A percentile compares a stretch with the other conserved stretches of the same genome.
These are phyloP conservation scores for Nymphalis io DNA, from an alignment of 1,140 invertebrate species.

Conservation along the genomic window DNA sequence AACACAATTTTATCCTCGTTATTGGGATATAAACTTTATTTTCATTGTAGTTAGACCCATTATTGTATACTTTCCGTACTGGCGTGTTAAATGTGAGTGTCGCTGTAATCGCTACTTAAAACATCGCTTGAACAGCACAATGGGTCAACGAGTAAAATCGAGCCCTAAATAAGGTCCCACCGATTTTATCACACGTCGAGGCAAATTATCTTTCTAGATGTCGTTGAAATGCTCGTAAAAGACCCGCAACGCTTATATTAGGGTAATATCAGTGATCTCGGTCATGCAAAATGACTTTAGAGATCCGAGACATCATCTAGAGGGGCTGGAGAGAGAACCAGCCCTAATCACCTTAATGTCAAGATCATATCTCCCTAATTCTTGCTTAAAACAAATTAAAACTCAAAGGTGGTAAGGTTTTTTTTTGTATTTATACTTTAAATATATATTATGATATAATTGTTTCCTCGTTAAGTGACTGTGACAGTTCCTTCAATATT, in stretches of 20 bases:
- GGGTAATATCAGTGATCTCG: conserved; percentile 65
- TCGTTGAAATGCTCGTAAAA: conserved; percentile 57
- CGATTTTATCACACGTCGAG: conserved; percentile 62
- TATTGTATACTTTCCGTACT: neutral
- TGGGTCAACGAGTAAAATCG: conserved; percentile 39
- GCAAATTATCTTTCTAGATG: conserved; percentile 59
- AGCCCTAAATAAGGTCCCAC: conserved; percentile 53
- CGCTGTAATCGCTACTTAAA: conserved; percentile 54
- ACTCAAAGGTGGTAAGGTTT: neutral
- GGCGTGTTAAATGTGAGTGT: conserved; percentile 26
- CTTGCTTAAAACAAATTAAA: conserved; percentile 11
- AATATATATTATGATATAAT: neutral
- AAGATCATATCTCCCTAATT: conserved; percentile 40
- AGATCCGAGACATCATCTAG: conserved; percentile 53
- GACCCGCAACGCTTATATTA: conserved; percentile 62
- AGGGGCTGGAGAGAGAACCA: conserved; percentile 41
- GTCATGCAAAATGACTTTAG: conserved; percentile 61
- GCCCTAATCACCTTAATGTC: conserved; percentile 43
- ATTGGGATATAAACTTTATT: conserved; percentile 21
- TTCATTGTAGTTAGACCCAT: conserved; percentile 1
- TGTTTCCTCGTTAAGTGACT: too few relatives aligned
- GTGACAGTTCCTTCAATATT: too few relatives aligned
- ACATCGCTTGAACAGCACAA: conserved; percentile 57
- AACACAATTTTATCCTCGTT: conserved; percentile 1
- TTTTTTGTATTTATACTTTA: neutral